Base-by-base conservation (phyloP, 2,888 invertebrate species). In the Balanococcus diminutus region DNA sequence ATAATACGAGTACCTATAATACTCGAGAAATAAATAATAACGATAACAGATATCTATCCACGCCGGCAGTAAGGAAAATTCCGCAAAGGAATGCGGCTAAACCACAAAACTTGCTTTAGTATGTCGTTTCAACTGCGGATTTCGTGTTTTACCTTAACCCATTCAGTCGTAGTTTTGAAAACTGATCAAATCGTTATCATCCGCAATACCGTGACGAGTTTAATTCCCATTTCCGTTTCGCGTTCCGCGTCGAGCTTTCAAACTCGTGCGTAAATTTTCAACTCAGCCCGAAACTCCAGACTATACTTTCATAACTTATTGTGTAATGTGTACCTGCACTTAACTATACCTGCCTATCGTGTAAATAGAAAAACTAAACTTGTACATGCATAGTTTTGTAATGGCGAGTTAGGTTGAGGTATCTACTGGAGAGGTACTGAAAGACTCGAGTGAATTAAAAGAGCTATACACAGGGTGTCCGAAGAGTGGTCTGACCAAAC, bases 21-120 rank as follows among this genome's bases (percentile, higher is more conserved):
- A 51, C 51, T 19, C 51, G 51, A 51, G 51, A 51, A 51, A 51
- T 51, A 51, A 51, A 51, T 51, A 51, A 51, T 51, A 51, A 51
- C 51, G 51, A 51, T 51, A 51, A 51, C 51, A 51, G 42, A 42
- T n/a, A 51, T n/a, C n/a, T 8, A 8, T 19, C 2, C 9, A 19
- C 51, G 51, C 8, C 51, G 51, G 19, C 51, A 19, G 61, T 8
- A 11, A 25, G 61, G 61, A 25, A 67, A 67, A 28, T 67, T 67
- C 61, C 25, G 61, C 61, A 28, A 67, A 31, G 75, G 75, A 75
- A 75, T 75, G 75, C 32, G 36, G 75, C 32, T n/a, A 19, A 75
- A 75, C 75, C 75, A 8, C 75, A 75, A 75, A 75, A 75, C 75
- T 75, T 32, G n/a, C 75, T 75, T 75, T 32, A 75, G 36, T 32